Percentiles rank a stretch among this genome's conserved stretches.
Conservation (phyloP, 1,140 invertebrate genomes). For the Luehdorfia chinensis region DNA sequence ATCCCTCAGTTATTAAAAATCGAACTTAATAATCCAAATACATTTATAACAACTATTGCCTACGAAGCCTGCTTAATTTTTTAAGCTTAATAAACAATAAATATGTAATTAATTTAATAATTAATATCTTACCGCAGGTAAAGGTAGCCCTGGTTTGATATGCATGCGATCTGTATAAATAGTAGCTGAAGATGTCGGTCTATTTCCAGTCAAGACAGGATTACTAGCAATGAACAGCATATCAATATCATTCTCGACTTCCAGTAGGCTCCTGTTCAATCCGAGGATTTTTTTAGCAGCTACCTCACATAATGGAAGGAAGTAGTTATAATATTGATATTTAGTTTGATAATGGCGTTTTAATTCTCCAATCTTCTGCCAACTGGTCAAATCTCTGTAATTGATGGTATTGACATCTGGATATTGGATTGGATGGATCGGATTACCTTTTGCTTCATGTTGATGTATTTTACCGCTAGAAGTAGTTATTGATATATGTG, state of each 20-base stretch:
- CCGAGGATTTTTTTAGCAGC: slow-evolving; percentile 57
- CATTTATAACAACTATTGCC: slow-evolving; percentile 3
- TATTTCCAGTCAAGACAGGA: slow-evolving; percentile 55
- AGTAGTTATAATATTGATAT: slow-evolving; percentile 58
- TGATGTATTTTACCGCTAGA: slow-evolving; percentile 56
- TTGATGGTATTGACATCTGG: slow-evolving; percentile 55
- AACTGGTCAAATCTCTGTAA: slow-evolving; percentile 44
- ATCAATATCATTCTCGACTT: slow-evolving; percentile 64
- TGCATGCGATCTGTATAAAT: slow-evolving; percentile 77
- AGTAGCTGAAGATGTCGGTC: slow-evolving; percentile 65
- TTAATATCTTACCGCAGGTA: slow-evolving; percentile 66
- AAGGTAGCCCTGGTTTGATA: slow-evolving; percentile 56
- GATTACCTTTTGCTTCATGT: slow-evolving; percentile 59
- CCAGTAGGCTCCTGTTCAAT: slow-evolving; percentile 44
- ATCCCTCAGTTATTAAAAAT: too few relatives aligned
- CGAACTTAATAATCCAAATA: too few relatives aligned
- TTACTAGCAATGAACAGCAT: slow-evolving; percentile 52
- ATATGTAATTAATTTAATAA: too few relatives aligned
- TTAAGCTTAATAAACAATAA: too few relatives aligned
- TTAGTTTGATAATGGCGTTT: slow-evolving; percentile 49
- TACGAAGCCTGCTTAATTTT: neutral
- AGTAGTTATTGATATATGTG: slow-evolving; percentile 59
- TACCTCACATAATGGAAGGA: slow-evolving; percentile 49
- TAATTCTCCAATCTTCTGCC: slow-evolving; percentile 52
- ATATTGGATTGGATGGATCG: slow-evolving; percentile 55